Evolutionary conservation across 1,140 invertebrate species (phyloP).

Genomic region (Himalopsyche phryganea): DNA sequence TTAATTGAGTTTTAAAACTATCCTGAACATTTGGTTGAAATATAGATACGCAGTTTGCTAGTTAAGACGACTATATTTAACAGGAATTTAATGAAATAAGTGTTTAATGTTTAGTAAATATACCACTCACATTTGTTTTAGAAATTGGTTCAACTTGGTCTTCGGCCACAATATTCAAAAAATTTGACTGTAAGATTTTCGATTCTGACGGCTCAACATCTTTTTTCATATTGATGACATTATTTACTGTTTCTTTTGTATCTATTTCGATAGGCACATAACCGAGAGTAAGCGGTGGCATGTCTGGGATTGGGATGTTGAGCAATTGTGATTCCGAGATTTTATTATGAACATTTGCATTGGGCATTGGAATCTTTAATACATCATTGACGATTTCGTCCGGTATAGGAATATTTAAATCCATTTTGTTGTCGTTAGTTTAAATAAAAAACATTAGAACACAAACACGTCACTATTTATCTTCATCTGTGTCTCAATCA

Average conservation of each 20-base stretch:
- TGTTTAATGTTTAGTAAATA: no score
- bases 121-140: no score
- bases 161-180: no score
- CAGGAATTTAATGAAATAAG: no score
- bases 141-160: no score
- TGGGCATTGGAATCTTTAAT: constrained; percentile 14
- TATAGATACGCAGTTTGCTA: no score
- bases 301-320: constrained; percentile 3
- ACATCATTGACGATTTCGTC: constrained; percentile 6
- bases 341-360: not conserved
- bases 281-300: not conserved
- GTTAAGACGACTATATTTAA: no score
- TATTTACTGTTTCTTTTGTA: not conserved
- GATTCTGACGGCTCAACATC: no score
- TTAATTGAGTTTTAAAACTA: no score
- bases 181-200: no score
- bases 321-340: not conserved
- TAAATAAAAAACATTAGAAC: constrained; percentile 7
- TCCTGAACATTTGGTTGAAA: no score
- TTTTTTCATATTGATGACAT: not conserved
- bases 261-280: not conserved
- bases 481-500: no score
- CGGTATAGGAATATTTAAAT: constrained; percentile 11
- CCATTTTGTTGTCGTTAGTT: constrained; percentile 8
- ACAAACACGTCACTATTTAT: constrained; percentile 1